phyloP scores from a whole-genome alignment of 30 jellyfish, hydroid and myxozoan species.

The Catostylus mosaicus region DNA sequence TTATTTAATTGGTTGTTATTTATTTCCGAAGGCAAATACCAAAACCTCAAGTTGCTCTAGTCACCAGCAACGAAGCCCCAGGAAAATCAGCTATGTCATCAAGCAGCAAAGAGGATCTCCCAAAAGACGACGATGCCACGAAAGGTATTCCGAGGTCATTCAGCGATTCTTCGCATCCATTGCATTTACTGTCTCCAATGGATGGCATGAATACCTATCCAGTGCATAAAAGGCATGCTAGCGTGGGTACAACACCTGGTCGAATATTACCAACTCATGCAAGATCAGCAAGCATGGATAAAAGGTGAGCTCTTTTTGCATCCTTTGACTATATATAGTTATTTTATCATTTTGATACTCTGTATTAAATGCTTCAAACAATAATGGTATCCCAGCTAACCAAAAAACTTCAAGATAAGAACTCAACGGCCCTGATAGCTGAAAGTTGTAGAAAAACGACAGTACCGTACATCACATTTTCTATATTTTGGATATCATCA shows the following conservation, averaged over 20 bases:
- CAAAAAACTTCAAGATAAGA: no score
- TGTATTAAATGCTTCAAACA: no score
- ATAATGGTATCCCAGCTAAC: no score
- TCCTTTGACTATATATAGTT: no score
- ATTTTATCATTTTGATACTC: no score
- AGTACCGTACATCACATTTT: no score
- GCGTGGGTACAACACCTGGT: constrained; percentile 62
- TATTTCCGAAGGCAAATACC: constrained; percentile 46
- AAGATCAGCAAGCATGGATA: constrained; percentile 80
- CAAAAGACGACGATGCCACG: constrained; percentile 38
- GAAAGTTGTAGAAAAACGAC: no score
- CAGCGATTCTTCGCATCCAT: constrained; percentile 66
- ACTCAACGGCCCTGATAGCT: no score
- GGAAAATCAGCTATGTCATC: constrained; percentile 46
- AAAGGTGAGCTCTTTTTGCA: constrained; percentile 79
- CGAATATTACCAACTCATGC: constrained; percentile 73
- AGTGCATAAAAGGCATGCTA: constrained; percentile 61
- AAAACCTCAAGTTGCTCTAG: constrained; percentile 26
- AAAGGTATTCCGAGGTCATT: constrained; percentile 58
- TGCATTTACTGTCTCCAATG: constrained; percentile 36
- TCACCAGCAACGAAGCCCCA: constrained; percentile 3
- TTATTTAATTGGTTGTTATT: neutral
- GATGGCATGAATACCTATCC: constrained; percentile 75
- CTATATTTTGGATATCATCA: no score
- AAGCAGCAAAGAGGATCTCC: constrained; percentile 58